phyloP scores from a whole-genome alignment of 23 tunicate species.

The Trididemnum miniatum region DNA sequence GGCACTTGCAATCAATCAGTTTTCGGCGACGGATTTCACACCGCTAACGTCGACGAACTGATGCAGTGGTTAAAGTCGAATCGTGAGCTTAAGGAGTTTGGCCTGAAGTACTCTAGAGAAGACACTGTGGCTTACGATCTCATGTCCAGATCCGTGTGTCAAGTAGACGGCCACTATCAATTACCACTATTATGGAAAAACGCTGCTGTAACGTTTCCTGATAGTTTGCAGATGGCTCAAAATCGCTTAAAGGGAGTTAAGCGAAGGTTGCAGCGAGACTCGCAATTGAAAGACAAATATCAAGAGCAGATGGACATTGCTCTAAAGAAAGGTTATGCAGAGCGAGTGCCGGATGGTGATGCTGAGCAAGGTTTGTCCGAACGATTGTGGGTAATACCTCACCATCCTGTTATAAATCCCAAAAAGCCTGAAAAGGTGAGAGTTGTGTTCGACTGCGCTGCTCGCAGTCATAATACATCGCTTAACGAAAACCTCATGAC shows the following conservation, averaged over 20 bases:
- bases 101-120: not conserved
- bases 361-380: not conserved
- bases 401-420: slow-evolving; percentile 20
- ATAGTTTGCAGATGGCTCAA: slow-evolving; percentile 5
- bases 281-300: not conserved
- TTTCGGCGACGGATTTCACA: not conserved
- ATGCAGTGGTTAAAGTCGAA: not conserved
- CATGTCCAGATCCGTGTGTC: not conserved
- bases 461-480: not conserved
- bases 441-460: slow-evolving; percentile 25
- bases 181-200: slow-evolving; percentile 25
- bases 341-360: not conserved
- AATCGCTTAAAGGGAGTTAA: slow-evolving; percentile 3
- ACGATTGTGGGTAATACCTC: not conserved
- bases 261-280: not conserved
- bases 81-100: not conserved
- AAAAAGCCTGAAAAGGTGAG: slow-evolving; percentile 22
- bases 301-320: not conserved
- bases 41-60: not conserved
- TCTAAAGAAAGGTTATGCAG: not conserved
- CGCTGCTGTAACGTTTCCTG: not conserved
- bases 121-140: slow-evolving; percentile 7
- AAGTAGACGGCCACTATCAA: slow-evolving; percentile 10
- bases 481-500: slow-evolving; percentile 13
- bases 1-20: not conserved